phyloP scores from a whole-genome alignment of 2,888 invertebrate genomes.

The Metallyticus violacea region DNA sequence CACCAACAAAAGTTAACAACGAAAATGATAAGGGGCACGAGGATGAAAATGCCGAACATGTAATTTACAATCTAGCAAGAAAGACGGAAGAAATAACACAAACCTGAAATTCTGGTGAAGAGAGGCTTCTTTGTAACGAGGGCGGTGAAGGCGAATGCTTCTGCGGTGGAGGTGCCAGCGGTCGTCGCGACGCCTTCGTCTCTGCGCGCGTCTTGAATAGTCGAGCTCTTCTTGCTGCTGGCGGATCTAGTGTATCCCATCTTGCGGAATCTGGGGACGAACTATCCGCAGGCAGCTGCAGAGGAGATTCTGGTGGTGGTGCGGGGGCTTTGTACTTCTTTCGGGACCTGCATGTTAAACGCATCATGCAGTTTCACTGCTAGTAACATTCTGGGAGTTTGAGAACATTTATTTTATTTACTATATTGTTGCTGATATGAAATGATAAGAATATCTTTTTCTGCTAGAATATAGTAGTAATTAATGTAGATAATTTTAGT shows the following conservation, averaged over 20 bases:
- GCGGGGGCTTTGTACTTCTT: slow-evolving; percentile 79
- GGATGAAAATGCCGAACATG: too few species aligned
- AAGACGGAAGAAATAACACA: background rate
- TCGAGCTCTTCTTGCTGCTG: slow-evolving; percentile 54
- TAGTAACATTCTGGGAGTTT: too few species aligned
- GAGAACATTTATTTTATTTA: too few species aligned
- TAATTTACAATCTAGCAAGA: background rate
- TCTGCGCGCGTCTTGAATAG: slow-evolving; percentile 74
- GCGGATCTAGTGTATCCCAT: slow-evolving; percentile 44
- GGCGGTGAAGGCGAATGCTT: slow-evolving; percentile 17
- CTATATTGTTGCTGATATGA: too few species aligned
- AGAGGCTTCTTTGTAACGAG: slow-evolving; percentile 46
- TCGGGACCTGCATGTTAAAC: slow-evolving; percentile 52
- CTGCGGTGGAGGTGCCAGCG: background rate
- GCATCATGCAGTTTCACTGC: too few species aligned
- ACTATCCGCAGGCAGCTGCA: slow-evolving; percentile 49
- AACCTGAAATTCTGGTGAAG: slow-evolving; percentile 52
- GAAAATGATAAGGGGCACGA: too few species aligned
- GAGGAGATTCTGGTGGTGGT: slow-evolving; percentile 44
- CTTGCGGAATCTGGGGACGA: slow-evolving; percentile 58
- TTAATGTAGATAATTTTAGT: too few species aligned
- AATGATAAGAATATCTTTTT: too few species aligned
- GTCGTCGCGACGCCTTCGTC: slow-evolving; percentile 43
- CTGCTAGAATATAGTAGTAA: too few species aligned
- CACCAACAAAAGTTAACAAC: too few species aligned